Evolutionary conservation across 2,888 invertebrate species (phyloP), one percentile per base, ranked within the genome.

Genomic region (Scelioninae gen. 1): DNA sequence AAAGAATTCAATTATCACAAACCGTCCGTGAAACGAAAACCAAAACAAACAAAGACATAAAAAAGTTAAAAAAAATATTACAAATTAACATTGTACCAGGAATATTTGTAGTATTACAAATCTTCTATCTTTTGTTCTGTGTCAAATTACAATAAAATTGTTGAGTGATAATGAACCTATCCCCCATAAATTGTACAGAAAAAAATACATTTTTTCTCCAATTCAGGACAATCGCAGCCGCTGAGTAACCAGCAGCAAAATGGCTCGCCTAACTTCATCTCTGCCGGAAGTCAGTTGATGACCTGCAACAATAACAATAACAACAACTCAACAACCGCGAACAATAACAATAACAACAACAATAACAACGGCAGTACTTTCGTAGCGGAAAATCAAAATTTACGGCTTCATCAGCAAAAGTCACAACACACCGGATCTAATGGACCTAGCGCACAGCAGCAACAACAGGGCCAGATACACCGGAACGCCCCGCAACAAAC

Each of bases 361-460:
- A 88, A 87, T 15, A 88, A 87, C 58, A 89, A 84, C 38, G 88
- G 88, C 47, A 89, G 84, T 69, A 87, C 85, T 58, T 90, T 88
- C 63, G 84, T 77, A 29, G 85, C 87, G n/a, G 89, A 88, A 10
- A 87, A 87, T 76, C 76, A 88, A 75, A 85, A 76, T 45, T 80
- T 88, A n/a, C 84, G 88, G 55, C 77, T 89, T 29, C 87, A 86
- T 43, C 88, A 88, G 8, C 88, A 88, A 11, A 86, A 89, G 53
- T 83, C 77, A 10, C 83, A 86, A 23, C 75, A 71, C 32, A 51
- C 16, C 11, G 71, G 60, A 10, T 56, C 66, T 31, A 71, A 58
- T 66, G 60, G 47, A 93, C 91, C 93, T 93, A 93, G 93, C 88
- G 93, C 93, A 84, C 66, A 51, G 15, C 94, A 94, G 86, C 94